Percentiles rank a stretch among this genome's conserved stretches.
Conservation (phyloP, 2,888 invertebrate genomes). For the Neoitamus cyanurus region DNA sequence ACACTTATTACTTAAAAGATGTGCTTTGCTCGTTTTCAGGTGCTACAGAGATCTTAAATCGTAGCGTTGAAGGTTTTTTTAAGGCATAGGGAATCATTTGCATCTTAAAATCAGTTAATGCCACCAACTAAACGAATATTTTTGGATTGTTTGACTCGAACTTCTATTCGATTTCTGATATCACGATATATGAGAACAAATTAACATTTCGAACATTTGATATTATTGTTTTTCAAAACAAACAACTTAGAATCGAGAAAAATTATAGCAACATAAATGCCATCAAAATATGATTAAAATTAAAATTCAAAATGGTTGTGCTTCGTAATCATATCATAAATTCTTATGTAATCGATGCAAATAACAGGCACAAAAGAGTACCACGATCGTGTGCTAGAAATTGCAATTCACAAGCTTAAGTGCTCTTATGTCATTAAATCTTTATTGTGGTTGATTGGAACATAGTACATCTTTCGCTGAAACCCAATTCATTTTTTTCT, state of each 20-base stretch:
- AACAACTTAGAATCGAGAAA: background rate
- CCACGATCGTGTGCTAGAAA: background rate
- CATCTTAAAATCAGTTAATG: background rate
- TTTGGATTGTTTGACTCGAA: background rate
- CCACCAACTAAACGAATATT: background rate
- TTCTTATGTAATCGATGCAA: background rate
- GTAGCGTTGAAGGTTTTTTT: background rate
- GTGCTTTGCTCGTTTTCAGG: background rate
- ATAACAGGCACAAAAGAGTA: background rate
- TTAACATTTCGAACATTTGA: background rate
- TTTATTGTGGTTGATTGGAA: background rate
- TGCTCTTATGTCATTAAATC: constrained; percentile 1
- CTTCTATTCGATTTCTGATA: background rate
- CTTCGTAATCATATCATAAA: background rate
- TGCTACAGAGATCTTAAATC: background rate
- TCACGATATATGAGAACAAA: background rate
- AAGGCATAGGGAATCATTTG: background rate
- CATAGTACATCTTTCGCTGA: background rate
- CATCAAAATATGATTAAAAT: background rate
- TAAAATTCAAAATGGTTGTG: background rate
- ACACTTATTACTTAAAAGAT: background rate
- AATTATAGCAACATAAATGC: background rate
- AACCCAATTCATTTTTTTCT: background rate
- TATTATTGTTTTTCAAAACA: background rate
- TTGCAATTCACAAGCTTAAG: background rate